These are phyloP conservation scores for Ceramica pisi DNA, from an alignment of 2,888 invertebrate genomes.

Conservation along the genomic window DNA sequence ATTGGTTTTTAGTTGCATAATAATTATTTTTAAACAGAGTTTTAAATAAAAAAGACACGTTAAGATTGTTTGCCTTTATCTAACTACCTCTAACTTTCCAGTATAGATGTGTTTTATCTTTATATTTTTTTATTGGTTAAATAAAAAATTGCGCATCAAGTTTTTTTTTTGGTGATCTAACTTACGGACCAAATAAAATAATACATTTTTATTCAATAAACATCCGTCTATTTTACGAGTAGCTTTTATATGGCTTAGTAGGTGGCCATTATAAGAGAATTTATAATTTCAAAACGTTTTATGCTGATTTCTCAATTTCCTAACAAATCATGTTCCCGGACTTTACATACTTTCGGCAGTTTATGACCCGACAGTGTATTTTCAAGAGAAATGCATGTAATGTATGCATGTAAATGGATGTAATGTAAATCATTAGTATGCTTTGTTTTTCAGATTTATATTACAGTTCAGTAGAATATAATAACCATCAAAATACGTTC, in stretches of 20 bases:
- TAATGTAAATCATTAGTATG: slow-evolving; percentile 1
- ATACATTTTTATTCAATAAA: background rate
- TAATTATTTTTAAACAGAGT: no score
- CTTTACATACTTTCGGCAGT: background rate
- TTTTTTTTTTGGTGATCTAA: no score
- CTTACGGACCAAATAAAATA: no score
- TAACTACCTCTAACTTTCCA: no score
- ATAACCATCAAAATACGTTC: background rate
- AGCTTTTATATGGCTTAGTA: background rate
- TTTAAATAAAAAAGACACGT: no score
- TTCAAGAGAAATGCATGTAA: background rate
- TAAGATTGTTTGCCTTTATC: no score
- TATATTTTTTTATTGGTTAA: no score
- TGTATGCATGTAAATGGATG: no score
- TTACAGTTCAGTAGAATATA: background rate
- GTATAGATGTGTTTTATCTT: no score
- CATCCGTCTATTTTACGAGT: background rate
- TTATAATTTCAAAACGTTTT: background rate
- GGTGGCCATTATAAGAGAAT: background rate
- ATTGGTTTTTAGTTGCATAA: no score
- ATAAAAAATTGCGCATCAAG: no score
- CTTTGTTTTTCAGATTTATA: background rate
- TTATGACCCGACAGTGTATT: background rate
- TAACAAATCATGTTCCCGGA: background rate
- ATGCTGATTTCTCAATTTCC: background rate